phyloP scores from a whole-genome alignment of 2,888 invertebrate species.

The Monoplex corrugatus region DNA sequence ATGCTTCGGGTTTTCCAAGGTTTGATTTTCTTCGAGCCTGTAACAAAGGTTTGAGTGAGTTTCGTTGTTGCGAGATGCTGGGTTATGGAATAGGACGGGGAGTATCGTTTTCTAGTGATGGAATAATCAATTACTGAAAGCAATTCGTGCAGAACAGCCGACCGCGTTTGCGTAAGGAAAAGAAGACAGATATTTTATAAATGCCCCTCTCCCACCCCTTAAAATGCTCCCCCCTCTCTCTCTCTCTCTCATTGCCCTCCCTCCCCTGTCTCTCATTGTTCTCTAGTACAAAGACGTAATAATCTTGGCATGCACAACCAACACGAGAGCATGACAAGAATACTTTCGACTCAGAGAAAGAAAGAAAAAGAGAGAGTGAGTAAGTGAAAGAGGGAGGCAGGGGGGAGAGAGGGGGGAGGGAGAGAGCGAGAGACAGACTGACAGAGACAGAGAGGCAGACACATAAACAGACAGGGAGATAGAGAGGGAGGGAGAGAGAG shows the following conservation, averaged over 20 bases:
- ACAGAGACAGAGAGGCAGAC: not conserved
- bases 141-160: too few species aligned
- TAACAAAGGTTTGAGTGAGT: not conserved
- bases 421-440: not conserved
- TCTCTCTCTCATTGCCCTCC: too few species aligned
- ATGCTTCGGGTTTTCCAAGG: slow-evolving; percentile 36
- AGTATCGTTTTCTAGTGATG: not conserved
- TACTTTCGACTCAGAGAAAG: not conserved
- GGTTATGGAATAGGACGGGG: not conserved
- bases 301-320: not conserved
- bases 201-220: too few species aligned
- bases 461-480: not conserved
- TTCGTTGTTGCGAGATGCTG: not conserved
- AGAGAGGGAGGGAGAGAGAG: too few species aligned
- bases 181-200: too few species aligned
- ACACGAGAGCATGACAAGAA: not conserved
- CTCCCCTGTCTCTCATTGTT: too few species aligned
- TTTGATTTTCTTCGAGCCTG: slow-evolving; percentile 44
- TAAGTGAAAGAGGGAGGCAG: too few species aligned
- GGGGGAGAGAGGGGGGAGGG: too few species aligned
- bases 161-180: too few species aligned
- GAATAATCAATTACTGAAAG: too few species aligned
- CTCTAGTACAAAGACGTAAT: not conserved
- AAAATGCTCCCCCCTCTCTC: too few species aligned
- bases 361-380: not conserved